Percentiles rank a stretch among this genome's conserved stretches.
phyloP scores from a whole-genome alignment of 92 coral and sea anemone species.

The Zoanthus sansibaricus region DNA sequence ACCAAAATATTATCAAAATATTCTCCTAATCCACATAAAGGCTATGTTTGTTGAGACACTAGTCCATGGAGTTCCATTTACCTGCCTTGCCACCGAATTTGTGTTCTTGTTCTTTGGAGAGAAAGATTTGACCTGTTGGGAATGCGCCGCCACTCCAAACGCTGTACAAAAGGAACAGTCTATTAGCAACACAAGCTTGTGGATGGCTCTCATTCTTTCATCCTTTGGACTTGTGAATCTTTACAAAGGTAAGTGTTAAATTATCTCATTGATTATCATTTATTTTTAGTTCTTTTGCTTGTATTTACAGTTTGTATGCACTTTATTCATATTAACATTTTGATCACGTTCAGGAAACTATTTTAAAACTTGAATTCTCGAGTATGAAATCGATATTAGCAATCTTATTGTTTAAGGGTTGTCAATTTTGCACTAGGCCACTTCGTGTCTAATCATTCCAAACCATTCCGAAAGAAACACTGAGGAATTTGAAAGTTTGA shows the following conservation, averaged over 20 bases:
- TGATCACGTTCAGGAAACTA: no score
- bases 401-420: no score
- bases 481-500: no score
- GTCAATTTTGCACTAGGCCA: no score
- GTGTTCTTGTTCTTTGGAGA: conserved; percentile 80
- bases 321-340: neutral
- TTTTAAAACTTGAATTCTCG: no score
- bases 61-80: conserved; percentile 84
- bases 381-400: no score
- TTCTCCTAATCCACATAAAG: conserved; percentile 73
- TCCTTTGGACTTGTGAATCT: conserved; percentile 73
- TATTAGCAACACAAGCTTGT: conserved; percentile 64
- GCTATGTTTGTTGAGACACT: conserved; percentile 83
- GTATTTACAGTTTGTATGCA: no score
- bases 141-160: conserved; percentile 62
- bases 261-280: neutral
- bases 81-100: conserved; percentile 76
- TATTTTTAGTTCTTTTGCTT: neutral
- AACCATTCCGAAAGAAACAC: no score
- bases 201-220: conserved; percentile 82
- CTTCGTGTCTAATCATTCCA: no score
- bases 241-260: conserved; percentile 73
- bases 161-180: conserved; percentile 73
- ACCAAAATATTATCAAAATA: conserved; percentile 76
- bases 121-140: conserved; percentile 80